phyloP scores from a whole-genome alignment of 2,113 vertebrate species.

The Glaucidium brasilianum region DNA sequence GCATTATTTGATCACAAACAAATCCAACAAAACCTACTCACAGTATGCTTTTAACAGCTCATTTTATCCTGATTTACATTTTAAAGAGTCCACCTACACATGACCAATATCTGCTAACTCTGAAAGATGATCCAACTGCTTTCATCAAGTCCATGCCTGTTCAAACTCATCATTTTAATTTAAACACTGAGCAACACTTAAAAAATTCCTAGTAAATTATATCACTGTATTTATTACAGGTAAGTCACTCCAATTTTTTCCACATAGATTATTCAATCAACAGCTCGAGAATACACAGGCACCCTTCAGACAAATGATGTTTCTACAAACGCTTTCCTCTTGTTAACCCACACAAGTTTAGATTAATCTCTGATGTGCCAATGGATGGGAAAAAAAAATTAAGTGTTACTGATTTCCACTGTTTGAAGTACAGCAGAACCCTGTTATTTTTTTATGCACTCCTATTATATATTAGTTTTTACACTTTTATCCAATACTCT shows the following conservation, averaged over 20 bases:
- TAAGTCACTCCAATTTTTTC: not conserved
- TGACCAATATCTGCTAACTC: constrained; percentile 33
- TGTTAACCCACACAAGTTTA: not conserved
- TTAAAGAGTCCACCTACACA: constrained; percentile 62
- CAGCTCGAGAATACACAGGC: not conserved
- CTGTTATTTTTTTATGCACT: not conserved
- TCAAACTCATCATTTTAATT: constrained; percentile 2
- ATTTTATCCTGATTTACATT: constrained; percentile 56
- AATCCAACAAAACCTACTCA: constrained; percentile 51
- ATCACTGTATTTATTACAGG: not conserved
- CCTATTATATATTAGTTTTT: not conserved
- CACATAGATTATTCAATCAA: not conserved
- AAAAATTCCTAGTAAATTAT: constrained; percentile 29
- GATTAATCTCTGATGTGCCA: not conserved
- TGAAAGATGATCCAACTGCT: constrained; percentile 37
- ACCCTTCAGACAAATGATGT: not conserved
- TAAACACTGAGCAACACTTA: not conserved
- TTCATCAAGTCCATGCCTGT: constrained; percentile 9
- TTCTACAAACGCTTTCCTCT: not conserved
- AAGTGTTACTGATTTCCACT: not conserved
- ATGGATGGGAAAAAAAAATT: not conserved
- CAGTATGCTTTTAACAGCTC: constrained; percentile 57
- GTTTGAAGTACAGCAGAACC: not conserved
- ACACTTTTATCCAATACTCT: not conserved
- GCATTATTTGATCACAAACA: constrained; percentile 60